A percentile compares a stretch with the other conserved stretches of the same genome.
Evolutionary conservation across 2,888 invertebrate genomes (phyloP).

Genomic region (Brenthis daphne): DNA sequence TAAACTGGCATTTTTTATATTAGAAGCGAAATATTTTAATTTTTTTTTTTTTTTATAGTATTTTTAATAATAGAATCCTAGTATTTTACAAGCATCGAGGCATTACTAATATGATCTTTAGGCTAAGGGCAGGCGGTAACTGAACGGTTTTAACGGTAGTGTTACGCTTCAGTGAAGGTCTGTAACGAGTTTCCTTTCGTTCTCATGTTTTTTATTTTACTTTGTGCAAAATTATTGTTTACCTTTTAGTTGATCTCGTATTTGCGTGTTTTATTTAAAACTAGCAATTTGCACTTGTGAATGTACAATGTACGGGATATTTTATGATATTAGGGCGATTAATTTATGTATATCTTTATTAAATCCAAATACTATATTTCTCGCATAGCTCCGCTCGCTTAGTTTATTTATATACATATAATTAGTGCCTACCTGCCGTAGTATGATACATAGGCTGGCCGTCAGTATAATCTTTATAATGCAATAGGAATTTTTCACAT

Average conservation of each 20-base stretch:
- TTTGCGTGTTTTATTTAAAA: constrained; percentile 1
- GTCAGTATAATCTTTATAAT: no score
- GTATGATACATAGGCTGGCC: no score
- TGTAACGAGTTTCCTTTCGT: constrained; percentile 36
- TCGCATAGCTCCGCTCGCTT: no score
- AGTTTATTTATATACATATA: no score
- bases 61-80: constrained; percentile 23
- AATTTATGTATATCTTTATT: no score
- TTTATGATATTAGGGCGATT: neutral
- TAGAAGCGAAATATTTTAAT: no score
- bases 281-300: neutral
- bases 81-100: constrained; percentile 27
- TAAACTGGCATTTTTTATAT: no score
- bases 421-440: no score
- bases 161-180: constrained; percentile 35
- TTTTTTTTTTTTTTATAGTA: no score
- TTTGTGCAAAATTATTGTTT: constrained; percentile 24
- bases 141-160: constrained; percentile 37
- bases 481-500: no score
- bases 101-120: constrained; percentile 40
- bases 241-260: constrained; percentile 8
- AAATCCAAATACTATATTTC: no score
- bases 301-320: no score
- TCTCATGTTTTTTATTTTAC: constrained; percentile 23
- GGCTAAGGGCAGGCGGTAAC: constrained; percentile 31